A percentile compares a stretch with the other conserved stretches of the same genome.
Conservation (phyloP, 2,113 vertebrate species). For the Corythaixoides concolor region DNA sequence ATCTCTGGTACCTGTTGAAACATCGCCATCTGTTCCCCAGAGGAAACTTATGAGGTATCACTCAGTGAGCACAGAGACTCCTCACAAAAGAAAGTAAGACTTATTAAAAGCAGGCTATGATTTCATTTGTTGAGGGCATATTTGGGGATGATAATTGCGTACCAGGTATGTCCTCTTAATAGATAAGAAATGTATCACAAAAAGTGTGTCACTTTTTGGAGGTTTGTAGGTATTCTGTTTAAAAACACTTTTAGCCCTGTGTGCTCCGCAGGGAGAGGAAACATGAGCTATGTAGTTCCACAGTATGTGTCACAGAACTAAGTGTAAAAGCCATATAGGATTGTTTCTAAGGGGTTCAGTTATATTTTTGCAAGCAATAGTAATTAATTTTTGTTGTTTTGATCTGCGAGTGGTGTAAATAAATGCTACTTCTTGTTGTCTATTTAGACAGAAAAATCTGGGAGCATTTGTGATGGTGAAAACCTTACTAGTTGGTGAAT, state of each 20-base stretch:
- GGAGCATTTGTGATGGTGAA: neutral
- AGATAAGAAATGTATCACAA: neutral
- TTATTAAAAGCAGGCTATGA: conserved; percentile 37
- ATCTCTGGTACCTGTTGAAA: conserved; percentile 56
- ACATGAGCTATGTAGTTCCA: neutral
- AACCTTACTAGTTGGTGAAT: neutral
- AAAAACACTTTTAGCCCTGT: neutral
- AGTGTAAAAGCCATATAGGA: neutral
- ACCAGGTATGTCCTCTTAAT: conserved; percentile 13
- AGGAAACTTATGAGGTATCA: conserved; percentile 94
- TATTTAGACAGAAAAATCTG: neutral
- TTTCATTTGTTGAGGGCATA: neutral
- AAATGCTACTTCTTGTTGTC: neutral
- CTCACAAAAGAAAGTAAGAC: conserved; percentile 89
- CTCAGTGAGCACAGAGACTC: conserved; percentile 95
- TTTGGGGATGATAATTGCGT: neutral
- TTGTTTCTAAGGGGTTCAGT: accelerated
- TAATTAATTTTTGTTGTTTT: neutral
- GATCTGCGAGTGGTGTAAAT: neutral
- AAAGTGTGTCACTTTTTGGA: neutral
- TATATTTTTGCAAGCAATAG: neutral
- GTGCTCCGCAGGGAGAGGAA: neutral
- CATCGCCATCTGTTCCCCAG: conserved; percentile 74
- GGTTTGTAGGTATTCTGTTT: neutral
- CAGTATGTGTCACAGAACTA: neutral